These are phyloP conservation scores for Cichlasoma orientale DNA, from an alignment of 2,797 vertebrate species.

Conservation along the genomic window DNA sequence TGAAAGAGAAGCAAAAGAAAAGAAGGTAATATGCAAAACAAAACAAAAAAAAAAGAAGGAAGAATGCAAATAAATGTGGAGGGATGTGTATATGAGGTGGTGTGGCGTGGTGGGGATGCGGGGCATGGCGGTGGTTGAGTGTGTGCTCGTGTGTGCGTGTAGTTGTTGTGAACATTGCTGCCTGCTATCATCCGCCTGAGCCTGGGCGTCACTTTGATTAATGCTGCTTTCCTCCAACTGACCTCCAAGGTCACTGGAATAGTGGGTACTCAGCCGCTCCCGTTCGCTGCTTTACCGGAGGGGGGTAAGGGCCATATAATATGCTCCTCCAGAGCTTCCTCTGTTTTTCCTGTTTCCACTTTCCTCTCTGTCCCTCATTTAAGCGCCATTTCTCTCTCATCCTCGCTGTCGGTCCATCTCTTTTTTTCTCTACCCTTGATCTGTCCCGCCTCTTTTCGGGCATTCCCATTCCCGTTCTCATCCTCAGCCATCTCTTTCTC, in stretches of 20 bases:
- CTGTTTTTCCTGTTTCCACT: constrained; percentile 30
- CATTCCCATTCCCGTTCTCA: background rate
- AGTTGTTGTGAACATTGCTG: constrained; percentile 65
- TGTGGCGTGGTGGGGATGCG: constrained; percentile 17
- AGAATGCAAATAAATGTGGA: constrained; percentile 37
- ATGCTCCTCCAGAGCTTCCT: constrained; percentile 61
- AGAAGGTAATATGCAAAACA: constrained; percentile 8
- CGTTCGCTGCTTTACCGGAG: constrained; percentile 50
- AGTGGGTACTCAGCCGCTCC: constrained; percentile 70
- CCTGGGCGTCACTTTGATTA: constrained; percentile 77
- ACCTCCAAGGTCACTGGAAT: constrained; percentile 79
- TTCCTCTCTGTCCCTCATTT: constrained; percentile 32
- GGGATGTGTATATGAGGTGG: constrained; percentile 13
- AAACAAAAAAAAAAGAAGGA: constrained; percentile 3
- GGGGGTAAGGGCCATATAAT: constrained; percentile 73
- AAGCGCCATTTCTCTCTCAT: constrained; percentile 30
- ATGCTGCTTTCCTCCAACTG: constrained; percentile 76
- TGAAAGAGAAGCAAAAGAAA: constrained; percentile 7
- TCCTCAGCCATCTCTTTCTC: constrained; percentile 49
- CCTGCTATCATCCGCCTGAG: constrained; percentile 72
- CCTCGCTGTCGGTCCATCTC: constrained; percentile 25
- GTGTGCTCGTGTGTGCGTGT: background rate
- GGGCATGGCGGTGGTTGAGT: constrained; percentile 3
- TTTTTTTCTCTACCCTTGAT: constrained; percentile 54
- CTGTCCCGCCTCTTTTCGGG: constrained; percentile 48